Evolutionary conservation across 2,888 invertebrate species (phyloP).

Genomic region (Meloe dianella): DNA sequence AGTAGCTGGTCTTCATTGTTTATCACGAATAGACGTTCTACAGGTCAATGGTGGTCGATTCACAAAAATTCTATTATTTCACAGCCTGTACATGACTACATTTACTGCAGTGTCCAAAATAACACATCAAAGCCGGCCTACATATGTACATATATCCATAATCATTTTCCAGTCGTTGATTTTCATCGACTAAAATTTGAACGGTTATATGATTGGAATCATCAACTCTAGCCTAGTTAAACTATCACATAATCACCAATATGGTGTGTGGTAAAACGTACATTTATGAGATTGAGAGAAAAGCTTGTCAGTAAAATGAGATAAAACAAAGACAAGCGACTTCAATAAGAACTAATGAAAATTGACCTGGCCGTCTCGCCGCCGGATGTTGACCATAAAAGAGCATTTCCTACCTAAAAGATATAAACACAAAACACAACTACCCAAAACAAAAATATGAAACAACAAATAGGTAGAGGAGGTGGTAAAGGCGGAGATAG

Average conservation of each 20-base stretch:
- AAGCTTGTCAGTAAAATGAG: not conserved
- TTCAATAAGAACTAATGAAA: conserved; percentile 25
- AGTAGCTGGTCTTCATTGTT: conserved; percentile 46
- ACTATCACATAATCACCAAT: not conserved
- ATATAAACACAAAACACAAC: conserved; percentile 43
- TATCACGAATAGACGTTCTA: conserved; percentile 41
- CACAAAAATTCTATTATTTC: not conserved
- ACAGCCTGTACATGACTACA: not conserved
- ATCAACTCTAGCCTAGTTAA: not conserved
- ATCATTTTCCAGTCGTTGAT: not conserved
- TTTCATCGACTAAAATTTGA: not conserved
- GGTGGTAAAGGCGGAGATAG: conserved; percentile 43
- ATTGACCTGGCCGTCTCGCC: conserved; percentile 25
- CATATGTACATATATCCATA: not conserved
- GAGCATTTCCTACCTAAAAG: conserved; percentile 37
- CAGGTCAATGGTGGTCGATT: conserved; percentile 14
- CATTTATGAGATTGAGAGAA: not conserved
- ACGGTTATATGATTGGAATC: not conserved
- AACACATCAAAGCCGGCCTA: not conserved
- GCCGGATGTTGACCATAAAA: conserved; percentile 34
- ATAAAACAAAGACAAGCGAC: not conserved
- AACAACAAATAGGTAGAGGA: conserved; percentile 39
- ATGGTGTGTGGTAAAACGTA: not conserved
- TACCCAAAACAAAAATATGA: conserved; percentile 43
- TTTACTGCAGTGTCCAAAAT: not conserved